phyloP scores from a whole-genome alignment of 2,888 invertebrate species.

The Apeira syringaria region DNA sequence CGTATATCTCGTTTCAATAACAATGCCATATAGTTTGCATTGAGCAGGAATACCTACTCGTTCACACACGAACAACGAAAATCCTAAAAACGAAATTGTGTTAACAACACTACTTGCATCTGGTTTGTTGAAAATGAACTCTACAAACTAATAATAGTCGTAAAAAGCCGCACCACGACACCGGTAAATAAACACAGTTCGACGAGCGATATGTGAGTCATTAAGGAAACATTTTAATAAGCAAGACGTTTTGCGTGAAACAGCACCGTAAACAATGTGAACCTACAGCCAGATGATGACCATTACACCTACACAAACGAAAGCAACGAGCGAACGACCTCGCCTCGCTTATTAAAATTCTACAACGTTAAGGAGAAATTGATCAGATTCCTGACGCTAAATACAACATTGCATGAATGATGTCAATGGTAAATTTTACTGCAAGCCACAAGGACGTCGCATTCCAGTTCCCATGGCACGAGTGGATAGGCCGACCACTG shows the following conservation, averaged over 20 bases:
- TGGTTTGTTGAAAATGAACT: conserved; percentile 9
- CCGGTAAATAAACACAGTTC: conserved; percentile 27
- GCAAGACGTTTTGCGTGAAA: conserved; percentile 9
- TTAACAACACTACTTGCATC: too few relatives aligned
- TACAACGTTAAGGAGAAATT: conserved; percentile 24
- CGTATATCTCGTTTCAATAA: too few relatives aligned
- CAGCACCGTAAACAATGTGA: conserved; percentile 25
- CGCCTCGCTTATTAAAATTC: conserved; percentile 28
- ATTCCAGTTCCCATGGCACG: conserved; percentile 58
- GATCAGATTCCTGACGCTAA: conserved; percentile 18
- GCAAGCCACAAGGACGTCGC: conserved; percentile 58
- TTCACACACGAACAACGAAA: too few relatives aligned
- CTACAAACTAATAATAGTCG: conserved; percentile 16
- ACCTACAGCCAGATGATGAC: conserved; percentile 20
- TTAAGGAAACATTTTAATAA: conserved; percentile 25
- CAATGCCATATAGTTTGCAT: too few relatives aligned
- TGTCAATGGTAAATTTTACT: conserved; percentile 44
- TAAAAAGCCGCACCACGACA: conserved; percentile 24
- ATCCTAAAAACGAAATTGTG: too few relatives aligned
- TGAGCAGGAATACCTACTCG: too few relatives aligned
- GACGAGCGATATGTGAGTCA: conserved; percentile 5
- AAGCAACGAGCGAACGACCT: conserved; percentile 27
- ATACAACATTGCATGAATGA: conserved; percentile 33
- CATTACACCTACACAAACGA: conserved; percentile 25
- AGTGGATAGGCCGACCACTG: conserved; percentile 54